These are phyloP conservation scores for Tragelaphus scriptus DNA, from an alignment of 2,113 vertebrate species.

Conservation along the genomic window DNA sequence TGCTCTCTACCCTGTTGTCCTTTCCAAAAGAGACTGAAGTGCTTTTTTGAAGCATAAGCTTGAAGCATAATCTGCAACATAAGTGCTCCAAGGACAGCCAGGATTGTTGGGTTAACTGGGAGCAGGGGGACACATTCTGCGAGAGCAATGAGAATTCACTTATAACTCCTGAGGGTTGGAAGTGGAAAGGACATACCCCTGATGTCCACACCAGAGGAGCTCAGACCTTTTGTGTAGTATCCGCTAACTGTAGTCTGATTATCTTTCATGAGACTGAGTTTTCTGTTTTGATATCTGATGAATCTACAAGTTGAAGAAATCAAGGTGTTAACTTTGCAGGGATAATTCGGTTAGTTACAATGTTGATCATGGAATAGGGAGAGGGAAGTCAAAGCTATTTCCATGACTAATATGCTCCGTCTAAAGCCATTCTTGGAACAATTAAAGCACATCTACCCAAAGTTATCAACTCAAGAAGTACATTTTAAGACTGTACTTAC, in stretches of 20 bases:
- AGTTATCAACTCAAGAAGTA: constrained; percentile 56
- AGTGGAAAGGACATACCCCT: not conserved
- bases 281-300: constrained; percentile 73
- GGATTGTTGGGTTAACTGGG: not conserved
- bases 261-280: constrained; percentile 70
- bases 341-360: constrained; percentile 79
- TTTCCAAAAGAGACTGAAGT: not conserved
- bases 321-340: constrained; percentile 76
- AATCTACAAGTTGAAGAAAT: constrained; percentile 76
- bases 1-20: not conserved
- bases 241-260: constrained; percentile 62
- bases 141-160: not conserved
- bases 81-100: not conserved
- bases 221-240: constrained; percentile 42
- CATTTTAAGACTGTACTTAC: constrained; percentile 70
- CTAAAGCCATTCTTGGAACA: constrained; percentile 73
- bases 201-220: constrained; percentile 19
- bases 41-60: not conserved
- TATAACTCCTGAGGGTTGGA: fast-evolving
- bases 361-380: constrained; percentile 66
- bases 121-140: not conserved
- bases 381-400: constrained; percentile 65
- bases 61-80: not conserved
- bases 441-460: constrained; percentile 67
- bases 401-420: constrained; percentile 67